Conservation (phyloP, 2,888 invertebrate species). For the Cepaea hortensis region DNA sequence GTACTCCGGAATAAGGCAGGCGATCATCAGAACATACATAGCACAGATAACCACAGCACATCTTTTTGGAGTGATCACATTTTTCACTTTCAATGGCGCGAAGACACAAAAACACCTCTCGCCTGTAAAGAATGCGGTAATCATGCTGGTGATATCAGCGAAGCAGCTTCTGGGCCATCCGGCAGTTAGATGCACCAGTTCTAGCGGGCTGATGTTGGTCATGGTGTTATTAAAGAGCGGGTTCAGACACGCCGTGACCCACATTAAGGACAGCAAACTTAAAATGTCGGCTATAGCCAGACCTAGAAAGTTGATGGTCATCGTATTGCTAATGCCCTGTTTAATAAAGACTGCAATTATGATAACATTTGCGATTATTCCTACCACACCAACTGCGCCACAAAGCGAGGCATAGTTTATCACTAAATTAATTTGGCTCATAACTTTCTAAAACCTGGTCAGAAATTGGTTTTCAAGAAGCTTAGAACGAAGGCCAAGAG, state of each 20-base stretch:
- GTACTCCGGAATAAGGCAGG: neutral
- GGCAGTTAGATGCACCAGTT: neutral
- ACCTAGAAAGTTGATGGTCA: conserved; percentile 2
- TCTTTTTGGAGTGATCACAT: neutral
- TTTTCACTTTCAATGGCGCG: neutral
- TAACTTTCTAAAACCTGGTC: no score
- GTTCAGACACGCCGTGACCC: neutral
- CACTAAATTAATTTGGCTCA: neutral
- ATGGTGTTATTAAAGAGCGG: neutral
- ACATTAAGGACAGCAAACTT: neutral
- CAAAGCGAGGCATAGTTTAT: neutral
- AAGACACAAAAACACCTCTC: neutral
- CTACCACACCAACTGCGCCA: neutral
- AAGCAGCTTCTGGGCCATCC: conserved; percentile 1
- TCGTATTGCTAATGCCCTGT: conserved; percentile 6
- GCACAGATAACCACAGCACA: neutral
- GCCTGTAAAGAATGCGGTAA: neutral
- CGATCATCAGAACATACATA: neutral
- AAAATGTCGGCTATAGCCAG: conserved; percentile 4
- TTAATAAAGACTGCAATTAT: neutral
- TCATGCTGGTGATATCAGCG: conserved; percentile 1
- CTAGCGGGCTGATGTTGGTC: neutral
- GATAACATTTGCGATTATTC: neutral
- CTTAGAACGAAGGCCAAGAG: no score
- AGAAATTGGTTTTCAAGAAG: no score